Conservation (phyloP, 2,888 invertebrate genomes). For the Tiphia femorata region DNA sequence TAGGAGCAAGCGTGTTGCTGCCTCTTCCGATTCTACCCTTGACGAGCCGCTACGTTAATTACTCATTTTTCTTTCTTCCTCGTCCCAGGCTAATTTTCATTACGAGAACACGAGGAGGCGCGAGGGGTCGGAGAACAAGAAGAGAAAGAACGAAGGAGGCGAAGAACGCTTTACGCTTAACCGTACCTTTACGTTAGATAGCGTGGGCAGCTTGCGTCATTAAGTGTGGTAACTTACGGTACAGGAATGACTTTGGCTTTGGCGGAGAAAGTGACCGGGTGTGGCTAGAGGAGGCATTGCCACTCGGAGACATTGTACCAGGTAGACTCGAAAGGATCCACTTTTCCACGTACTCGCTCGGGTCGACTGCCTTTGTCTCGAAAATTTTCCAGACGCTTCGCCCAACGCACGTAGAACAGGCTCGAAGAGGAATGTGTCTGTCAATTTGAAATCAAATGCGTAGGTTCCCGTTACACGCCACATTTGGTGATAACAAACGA, state of each 20-base stretch:
- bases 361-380: constrained; percentile 20
- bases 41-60: too few relatives aligned
- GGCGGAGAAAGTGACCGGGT: constrained; percentile 52
- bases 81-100: too few relatives aligned
- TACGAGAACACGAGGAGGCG: too few relatives aligned
- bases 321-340: constrained; percentile 11
- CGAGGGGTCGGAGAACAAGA: not conserved
- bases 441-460: too few relatives aligned
- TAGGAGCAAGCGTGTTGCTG: too few relatives aligned
- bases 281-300: constrained; percentile 35
- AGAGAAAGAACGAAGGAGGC: not conserved
- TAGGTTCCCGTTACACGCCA: too few relatives aligned
- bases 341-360: constrained; percentile 9
- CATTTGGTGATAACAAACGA: too few relatives aligned
- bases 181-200: constrained; percentile 35
- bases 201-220: constrained; percentile 55
- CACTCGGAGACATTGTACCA: constrained; percentile 33
- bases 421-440: too few relatives aligned
- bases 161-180: constrained; percentile 6
- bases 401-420: too few relatives aligned
- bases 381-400: too few relatives aligned
- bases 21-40: too few relatives aligned
- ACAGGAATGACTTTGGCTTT: constrained; percentile 50
- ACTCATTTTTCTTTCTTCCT: too few relatives aligned
- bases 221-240: constrained; percentile 44